phyloP scores from a whole-genome alignment of 1,140 invertebrate genomes.

The Liolophura sinensis region DNA sequence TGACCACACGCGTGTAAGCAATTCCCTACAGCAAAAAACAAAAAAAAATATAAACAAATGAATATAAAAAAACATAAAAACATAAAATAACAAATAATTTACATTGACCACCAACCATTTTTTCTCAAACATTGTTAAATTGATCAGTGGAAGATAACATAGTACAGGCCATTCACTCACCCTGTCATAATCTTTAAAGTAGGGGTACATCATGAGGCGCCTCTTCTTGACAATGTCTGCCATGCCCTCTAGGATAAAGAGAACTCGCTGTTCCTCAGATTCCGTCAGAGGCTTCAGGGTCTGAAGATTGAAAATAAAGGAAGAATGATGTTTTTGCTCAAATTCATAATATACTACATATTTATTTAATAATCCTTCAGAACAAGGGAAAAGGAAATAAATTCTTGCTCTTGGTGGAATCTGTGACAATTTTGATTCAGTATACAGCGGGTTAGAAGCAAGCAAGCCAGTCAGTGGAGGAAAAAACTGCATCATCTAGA shows the following conservation, averaged over 20 bases:
- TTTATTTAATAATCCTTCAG: too few species aligned
- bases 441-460: too few species aligned
- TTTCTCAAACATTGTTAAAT: too few species aligned
- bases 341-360: too few species aligned
- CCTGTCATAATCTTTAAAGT: conserved; percentile 59
- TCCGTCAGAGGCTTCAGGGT: conserved; percentile 42
- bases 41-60: background rate
- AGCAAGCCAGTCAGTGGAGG: too few species aligned
- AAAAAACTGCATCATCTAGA: too few species aligned
- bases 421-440: too few species aligned
- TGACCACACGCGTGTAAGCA: conserved; percentile 55
- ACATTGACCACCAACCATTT: conserved; percentile 3
- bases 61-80: background rate
- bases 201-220: conserved; percentile 54
- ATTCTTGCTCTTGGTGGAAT: too few species aligned
- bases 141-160: background rate
- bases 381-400: too few species aligned
- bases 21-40: conserved; percentile 39
- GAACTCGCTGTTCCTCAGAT: conserved; percentile 39
- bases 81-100: background rate
- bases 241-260: conserved; percentile 41
- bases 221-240: conserved; percentile 46
- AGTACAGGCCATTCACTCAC: conserved; percentile 30
- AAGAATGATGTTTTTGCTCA: too few species aligned
- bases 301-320: conserved; percentile 27